Evolutionary conservation across 2,888 invertebrate species (phyloP).

Genomic region (Athalia cordata): DNA sequence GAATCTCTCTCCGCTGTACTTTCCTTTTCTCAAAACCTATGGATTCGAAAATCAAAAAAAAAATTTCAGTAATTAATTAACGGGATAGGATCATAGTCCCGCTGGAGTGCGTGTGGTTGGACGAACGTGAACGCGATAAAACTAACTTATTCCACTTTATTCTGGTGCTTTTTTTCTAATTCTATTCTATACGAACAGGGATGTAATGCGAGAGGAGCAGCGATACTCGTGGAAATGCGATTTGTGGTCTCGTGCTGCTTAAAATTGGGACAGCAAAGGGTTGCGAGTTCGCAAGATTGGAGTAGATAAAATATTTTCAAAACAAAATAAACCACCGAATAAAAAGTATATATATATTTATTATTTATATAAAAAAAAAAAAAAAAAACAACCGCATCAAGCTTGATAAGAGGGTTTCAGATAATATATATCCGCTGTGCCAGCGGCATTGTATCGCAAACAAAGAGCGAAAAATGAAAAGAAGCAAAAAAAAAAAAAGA

Average conservation of each 20-base stretch:
- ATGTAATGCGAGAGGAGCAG: background rate
- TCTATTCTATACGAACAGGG: background rate
- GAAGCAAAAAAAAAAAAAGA: constrained; percentile 34
- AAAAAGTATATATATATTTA: too few species aligned
- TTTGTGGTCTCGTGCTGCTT: background rate
- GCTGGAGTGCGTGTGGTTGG: background rate
- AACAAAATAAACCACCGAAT: constrained; percentile 48
- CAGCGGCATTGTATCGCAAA: constrained; percentile 47
- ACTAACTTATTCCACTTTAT: constrained; percentile 58
- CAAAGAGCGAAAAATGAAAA: constrained; percentile 38
- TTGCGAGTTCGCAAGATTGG: constrained; percentile 60
- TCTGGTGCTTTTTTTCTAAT: background rate
- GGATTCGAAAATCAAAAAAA: too few species aligned
- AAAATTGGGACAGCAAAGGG: constrained; percentile 32
- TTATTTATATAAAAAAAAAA: too few species aligned
- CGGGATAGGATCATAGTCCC: constrained; percentile 53
- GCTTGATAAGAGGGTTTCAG: constrained; percentile 65
- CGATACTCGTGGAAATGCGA: background rate
- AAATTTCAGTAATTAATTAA: constrained; percentile 58
- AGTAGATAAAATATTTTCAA: constrained; percentile 64
- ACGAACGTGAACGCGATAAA: constrained; percentile 62
- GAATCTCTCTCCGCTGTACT: too few species aligned
- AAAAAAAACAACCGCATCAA: constrained; percentile 56
- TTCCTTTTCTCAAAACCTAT: too few species aligned
- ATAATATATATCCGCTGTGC: constrained; percentile 63